phyloP scores from a whole-genome alignment of 2,797 vertebrate genomes.

The Taenioides sp. region DNA sequence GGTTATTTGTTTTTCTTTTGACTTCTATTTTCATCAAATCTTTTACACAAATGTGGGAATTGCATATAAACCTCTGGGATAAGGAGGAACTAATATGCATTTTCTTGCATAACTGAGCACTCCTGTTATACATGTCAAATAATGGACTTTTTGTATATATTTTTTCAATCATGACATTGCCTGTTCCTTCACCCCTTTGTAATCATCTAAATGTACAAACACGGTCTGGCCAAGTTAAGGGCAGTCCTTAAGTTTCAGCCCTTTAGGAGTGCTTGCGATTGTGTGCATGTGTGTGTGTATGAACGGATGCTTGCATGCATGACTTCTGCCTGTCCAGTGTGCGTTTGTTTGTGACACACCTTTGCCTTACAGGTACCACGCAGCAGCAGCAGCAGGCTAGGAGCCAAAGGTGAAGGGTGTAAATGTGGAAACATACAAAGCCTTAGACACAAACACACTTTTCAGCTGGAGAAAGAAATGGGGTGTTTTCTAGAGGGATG shows the following conservation, averaged over 20 bases:
- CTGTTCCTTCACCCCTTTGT: constrained; percentile 47
- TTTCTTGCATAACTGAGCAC: constrained; percentile 30
- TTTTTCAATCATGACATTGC: constrained; percentile 41
- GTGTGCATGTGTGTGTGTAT: constrained; percentile 52
- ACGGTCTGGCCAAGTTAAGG: constrained; percentile 70
- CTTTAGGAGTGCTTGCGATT: constrained; percentile 64
- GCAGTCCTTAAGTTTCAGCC: constrained; percentile 53
- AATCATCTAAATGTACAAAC: constrained; percentile 47
- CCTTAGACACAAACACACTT: constrained; percentile 64
- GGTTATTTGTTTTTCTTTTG: constrained; percentile 15
- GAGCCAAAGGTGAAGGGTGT: constrained; percentile 68
- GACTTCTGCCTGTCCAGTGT: constrained; percentile 56
- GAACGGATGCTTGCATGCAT: constrained; percentile 20
- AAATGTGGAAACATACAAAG: constrained; percentile 58
- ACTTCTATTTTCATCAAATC: constrained; percentile 24
- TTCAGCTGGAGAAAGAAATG: constrained; percentile 38
- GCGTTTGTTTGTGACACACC: constrained; percentile 70
- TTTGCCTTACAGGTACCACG: constrained; percentile 76
- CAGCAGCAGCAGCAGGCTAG: constrained; percentile 61
- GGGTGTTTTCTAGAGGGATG: constrained; percentile 50
- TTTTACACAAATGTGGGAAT: constrained; percentile 27
- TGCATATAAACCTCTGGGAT: constrained; percentile 43
- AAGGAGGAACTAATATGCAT: constrained; percentile 33
- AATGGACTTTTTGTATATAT: constrained; percentile 34
- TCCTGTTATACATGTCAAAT: constrained; percentile 27